Evolutionary conservation across 2,888 invertebrate species (phyloP), one percentile per base, ranked within the genome.

Genomic region (Ophioninae sp.): DNA sequence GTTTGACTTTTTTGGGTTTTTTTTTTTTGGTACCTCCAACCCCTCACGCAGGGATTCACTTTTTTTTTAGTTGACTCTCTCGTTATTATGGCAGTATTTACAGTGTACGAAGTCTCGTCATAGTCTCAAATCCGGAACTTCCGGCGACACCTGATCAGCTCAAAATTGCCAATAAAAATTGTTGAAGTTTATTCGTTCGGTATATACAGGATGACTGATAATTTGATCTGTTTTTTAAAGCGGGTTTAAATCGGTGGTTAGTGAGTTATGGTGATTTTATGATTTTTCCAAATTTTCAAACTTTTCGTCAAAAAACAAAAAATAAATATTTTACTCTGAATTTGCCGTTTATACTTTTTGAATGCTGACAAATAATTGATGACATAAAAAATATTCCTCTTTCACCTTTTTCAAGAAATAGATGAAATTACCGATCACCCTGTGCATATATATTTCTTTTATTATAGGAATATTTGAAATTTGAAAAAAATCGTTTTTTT

Each of bases 61-160:
- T 58, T n/a, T 39, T 13, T 13, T n/a, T 8, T 10, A 30, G 30
- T 30, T 30, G 30, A 30, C 23, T 44, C 23, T 39, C 58, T 79
- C 65, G 67, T 75, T 17, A 51, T 51, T 81, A 58, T 85, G 78
- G 78, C 80, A 82, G 75, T 85, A 85, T 85, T 83, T 85, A 85
- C 85, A 81, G 75, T 81, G 68, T 74, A 41, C 51, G 79, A 59
- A 79, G 74, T 63, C 75, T 58, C 23, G 39, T 75, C 30, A 68
- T 74, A 64, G 77, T 76, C 51, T 69, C 30, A 37, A 74, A 64
- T 17, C 17, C 63, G n/a, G 44, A 37, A 63, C 10, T 3, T 67
- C 58, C 7, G 67, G 39, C 64, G 67, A 65, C 63, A 8, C 72
- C n/a, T 64, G 72, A 65, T 71, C 65, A 78, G 71, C 78, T 17